phyloP scores from a whole-genome alignment of 2,888 invertebrate species.

The Troides aeacus region DNA sequence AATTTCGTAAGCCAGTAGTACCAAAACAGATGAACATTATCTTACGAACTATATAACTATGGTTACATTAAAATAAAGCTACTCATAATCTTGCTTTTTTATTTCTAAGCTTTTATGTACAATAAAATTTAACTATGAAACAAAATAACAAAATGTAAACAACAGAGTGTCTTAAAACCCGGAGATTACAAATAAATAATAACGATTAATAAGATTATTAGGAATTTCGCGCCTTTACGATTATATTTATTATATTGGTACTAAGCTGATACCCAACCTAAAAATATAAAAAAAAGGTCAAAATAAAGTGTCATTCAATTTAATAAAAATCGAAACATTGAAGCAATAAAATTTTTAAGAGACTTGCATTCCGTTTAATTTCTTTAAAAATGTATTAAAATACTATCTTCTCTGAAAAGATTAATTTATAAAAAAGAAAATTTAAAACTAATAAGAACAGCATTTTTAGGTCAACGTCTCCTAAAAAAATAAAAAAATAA shows the following conservation, averaged over 20 bases:
- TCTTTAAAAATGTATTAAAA: not conserved
- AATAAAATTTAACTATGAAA: no score
- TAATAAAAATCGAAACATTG: not conserved
- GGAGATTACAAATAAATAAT: not conserved
- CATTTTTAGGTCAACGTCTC: no score
- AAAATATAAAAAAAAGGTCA: not conserved
- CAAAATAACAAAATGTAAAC: no score
- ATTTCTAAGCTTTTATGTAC: no score
- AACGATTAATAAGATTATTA: not conserved
- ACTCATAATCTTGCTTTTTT: no score
- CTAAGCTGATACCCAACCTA: not conserved
- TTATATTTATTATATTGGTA: conserved; percentile 2
- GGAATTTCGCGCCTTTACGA: conserved; percentile 15
- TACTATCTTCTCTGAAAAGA: no score
- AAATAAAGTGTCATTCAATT: not conserved
- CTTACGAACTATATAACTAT: not conserved
- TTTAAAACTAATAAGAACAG: no score
- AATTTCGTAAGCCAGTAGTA: not conserved
- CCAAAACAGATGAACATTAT: not conserved
- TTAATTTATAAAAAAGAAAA: no score
- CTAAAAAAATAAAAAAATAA: no score
- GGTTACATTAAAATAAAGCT: no score
- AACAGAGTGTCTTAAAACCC: not conserved
- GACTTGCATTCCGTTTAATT: not conserved
- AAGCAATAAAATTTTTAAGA: no score